Evolutionary conservation across 2,113 vertebrate genomes (phyloP).

Genomic region (Pelecanus crispus): DNA sequence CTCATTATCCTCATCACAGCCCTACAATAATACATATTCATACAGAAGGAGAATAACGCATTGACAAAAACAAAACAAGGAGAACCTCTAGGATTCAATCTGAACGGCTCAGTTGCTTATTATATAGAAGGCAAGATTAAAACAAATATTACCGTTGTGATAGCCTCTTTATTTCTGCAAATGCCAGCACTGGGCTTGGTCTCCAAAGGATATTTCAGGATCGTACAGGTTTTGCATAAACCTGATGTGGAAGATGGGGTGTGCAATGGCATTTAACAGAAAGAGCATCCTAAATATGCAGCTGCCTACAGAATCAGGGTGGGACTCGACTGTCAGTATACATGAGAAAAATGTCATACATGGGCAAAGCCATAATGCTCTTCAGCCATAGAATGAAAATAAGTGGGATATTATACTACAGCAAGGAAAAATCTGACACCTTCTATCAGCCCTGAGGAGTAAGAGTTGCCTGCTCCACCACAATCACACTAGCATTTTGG

Average conservation of each 20-base stretch:
- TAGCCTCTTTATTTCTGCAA: background rate
- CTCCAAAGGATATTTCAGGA: slow-evolving; percentile 41
- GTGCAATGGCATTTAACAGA: slow-evolving; percentile 21
- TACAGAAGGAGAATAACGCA: background rate
- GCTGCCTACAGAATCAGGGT: background rate
- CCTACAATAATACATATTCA: background rate
- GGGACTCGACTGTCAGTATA: background rate
- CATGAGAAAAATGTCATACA: slow-evolving; percentile 28
- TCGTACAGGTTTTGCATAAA: background rate
- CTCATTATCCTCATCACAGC: background rate
- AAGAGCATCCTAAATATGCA: slow-evolving; percentile 3
- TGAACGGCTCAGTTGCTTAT: background rate
- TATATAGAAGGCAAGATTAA: background rate
- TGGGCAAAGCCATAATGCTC: background rate
- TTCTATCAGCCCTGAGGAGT: background rate
- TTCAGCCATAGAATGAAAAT: background rate
- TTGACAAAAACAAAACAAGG: background rate
- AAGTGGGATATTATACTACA: background rate
- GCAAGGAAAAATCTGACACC: background rate
- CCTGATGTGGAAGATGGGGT: background rate
- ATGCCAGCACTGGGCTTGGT: background rate
- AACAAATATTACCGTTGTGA: background rate
- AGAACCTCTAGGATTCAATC: background rate
- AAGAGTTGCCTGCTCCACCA: background rate
- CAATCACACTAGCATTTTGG: background rate